phyloP scores from a whole-genome alignment of 1,140 invertebrate genomes.

The Drosophila nasuta region DNA sequence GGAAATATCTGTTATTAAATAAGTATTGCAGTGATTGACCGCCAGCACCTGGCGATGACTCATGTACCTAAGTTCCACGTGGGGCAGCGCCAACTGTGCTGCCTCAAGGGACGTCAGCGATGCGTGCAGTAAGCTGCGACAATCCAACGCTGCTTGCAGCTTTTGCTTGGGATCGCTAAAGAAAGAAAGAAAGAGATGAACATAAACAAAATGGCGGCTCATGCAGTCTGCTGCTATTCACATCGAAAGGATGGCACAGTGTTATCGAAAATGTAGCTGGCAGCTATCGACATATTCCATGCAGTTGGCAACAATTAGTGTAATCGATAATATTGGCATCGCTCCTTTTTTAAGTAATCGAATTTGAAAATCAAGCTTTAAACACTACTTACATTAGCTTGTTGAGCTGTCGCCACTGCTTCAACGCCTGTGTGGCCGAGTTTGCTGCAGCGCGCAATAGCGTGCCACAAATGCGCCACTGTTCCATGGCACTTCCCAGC shows the following conservation, averaged over 20 bases:
- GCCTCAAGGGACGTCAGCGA: constrained; percentile 76
- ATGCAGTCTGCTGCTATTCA: too few species aligned
- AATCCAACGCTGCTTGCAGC: constrained; percentile 68
- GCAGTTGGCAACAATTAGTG: too few species aligned
- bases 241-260: too few species aligned
- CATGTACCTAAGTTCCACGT: constrained; percentile 78
- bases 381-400: constrained; percentile 62
- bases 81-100: constrained; percentile 75
- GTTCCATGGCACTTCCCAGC: constrained; percentile 76
- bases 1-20: constrained; percentile 81
- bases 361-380: neutral
- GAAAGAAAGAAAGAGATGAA: neutral
- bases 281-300: too few species aligned
- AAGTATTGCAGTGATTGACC: constrained; percentile 79
- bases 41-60: constrained; percentile 78
- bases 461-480: constrained; percentile 81
- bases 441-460: constrained; percentile 71
- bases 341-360: neutral
- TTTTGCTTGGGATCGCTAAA: constrained; percentile 74
- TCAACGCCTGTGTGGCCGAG: constrained; percentile 66
- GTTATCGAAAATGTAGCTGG: too few species aligned
- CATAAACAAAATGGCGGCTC: neutral
- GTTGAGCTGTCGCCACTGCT: constrained; percentile 69
- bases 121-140: constrained; percentile 73
- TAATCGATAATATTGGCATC: too few species aligned